Conservation (phyloP, 2,797 vertebrate species). For the Decapterus maruadsi region DNA sequence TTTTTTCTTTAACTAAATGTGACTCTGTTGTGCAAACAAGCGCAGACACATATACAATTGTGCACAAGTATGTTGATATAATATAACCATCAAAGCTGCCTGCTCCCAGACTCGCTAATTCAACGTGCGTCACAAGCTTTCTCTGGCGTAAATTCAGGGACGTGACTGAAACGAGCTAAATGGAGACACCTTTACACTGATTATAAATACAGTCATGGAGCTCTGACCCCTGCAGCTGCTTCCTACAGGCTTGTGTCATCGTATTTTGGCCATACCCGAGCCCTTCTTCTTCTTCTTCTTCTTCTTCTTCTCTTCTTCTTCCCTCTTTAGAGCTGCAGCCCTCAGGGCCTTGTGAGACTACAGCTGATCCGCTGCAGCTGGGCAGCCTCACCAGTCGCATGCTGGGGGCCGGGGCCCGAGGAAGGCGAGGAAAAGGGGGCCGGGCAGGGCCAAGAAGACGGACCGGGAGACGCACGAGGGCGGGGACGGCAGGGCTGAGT, state of each 20-base stretch:
- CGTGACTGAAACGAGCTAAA: constrained; percentile 15
- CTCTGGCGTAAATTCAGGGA: constrained; percentile 1
- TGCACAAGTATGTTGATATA: not conserved
- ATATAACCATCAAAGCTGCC: constrained; percentile 4
- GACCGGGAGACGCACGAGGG: constrained; percentile 59
- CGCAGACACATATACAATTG: constrained; percentile 18
- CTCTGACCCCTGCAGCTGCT: constrained; percentile 76
- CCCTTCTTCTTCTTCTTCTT: constrained; percentile 40
- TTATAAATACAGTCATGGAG: constrained; percentile 40
- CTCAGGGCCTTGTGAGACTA: constrained; percentile 78
- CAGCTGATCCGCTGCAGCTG: constrained; percentile 88
- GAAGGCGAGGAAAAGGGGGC: constrained; percentile 47
- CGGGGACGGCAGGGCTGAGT: constrained; percentile 51
- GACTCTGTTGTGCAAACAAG: constrained; percentile 22
- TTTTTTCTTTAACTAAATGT: constrained; percentile 14
- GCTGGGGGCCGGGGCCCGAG: constrained; percentile 62
- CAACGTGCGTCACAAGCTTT: constrained; percentile 17
- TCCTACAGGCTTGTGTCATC: constrained; percentile 81
- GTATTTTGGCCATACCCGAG: constrained; percentile 61
- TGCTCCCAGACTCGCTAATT: not conserved
- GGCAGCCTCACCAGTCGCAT: constrained; percentile 72
- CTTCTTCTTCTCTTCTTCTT: constrained; percentile 34
- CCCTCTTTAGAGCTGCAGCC: constrained; percentile 65
- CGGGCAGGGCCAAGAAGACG: constrained; percentile 57
- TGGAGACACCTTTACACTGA: constrained; percentile 42